phyloP scores from a whole-genome alignment of 2,888 invertebrate genomes.

The Scaptomyza parva region DNA sequence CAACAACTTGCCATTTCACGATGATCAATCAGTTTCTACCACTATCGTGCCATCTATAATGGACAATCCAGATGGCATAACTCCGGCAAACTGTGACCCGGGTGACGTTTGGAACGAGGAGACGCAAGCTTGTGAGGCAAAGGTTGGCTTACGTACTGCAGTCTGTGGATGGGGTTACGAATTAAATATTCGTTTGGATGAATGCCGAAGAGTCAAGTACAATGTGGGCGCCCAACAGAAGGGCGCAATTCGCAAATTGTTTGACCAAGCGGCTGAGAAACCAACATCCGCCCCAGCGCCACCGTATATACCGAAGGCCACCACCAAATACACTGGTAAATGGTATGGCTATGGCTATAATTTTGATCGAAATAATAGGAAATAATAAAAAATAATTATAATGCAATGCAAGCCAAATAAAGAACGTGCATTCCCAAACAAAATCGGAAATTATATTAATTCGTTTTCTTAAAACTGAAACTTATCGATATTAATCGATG shows the following conservation, averaged over 20 bases:
- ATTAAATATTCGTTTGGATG: constrained; percentile 9
- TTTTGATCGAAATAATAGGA: constrained; percentile 11
- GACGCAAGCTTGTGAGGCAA: background rate
- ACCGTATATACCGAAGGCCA: background rate
- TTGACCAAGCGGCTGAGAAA: background rate
- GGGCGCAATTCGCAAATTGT: constrained; percentile 16
- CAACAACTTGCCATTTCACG: background rate
- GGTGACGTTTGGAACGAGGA: constrained; percentile 16
- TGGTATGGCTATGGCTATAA: constrained; percentile 35
- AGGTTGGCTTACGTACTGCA: background rate
- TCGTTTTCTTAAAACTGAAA: too few relatives aligned
- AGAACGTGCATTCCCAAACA: background rate
- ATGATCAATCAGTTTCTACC: too few relatives aligned
- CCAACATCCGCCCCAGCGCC: background rate
- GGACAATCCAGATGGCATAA: background rate
- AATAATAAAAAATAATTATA: background rate
- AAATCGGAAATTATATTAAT: background rate
- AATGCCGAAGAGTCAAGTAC: constrained; percentile 23
- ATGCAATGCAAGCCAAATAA: background rate
- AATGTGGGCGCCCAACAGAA: background rate
- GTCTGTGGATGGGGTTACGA: constrained; percentile 13
- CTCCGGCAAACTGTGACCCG: background rate
- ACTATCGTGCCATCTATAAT: too few relatives aligned
- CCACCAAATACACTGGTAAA: background rate
- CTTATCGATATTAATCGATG: too few relatives aligned